Conservation (phyloP, 2,888 invertebrate species). For the Cabera pusaria region DNA sequence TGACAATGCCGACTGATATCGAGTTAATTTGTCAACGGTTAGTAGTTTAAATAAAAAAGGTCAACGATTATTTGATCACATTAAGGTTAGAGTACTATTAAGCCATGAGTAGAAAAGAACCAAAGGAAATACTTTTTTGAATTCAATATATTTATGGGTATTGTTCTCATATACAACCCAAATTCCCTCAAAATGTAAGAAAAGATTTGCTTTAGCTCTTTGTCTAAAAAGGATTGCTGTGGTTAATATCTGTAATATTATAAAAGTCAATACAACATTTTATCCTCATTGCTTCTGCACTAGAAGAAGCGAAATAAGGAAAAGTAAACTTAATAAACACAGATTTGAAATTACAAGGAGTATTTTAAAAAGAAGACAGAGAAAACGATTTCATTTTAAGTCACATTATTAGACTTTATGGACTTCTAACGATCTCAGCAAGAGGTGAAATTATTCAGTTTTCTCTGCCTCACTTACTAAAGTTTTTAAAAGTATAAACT, state of each 20-base stretch:
- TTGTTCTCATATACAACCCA: no score
- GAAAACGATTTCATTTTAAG: no score
- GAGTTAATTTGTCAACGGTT: no score
- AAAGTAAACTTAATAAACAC: conserved; percentile 32
- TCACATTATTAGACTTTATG: no score
- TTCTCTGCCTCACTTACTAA: conserved; percentile 8
- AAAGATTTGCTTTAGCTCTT: conserved; percentile 42
- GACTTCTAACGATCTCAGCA: no score
- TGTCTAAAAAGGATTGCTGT: conserved; percentile 72
- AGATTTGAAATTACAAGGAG: conserved; percentile 34
- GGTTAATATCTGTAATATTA: conserved; percentile 51
- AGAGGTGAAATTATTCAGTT: conserved; percentile 3
- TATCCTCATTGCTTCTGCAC: conserved; percentile 78
- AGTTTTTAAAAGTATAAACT: conserved; percentile 26
- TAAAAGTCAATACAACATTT: conserved; percentile 24
- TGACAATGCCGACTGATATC: no score
- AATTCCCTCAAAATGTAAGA: no score
- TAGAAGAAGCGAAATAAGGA: conserved; percentile 59
- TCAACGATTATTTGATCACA: conserved; percentile 11
- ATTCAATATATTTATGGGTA: no score
- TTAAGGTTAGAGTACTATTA: conserved; percentile 33
- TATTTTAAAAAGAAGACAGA: conserved; percentile 23
- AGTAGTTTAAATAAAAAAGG: no score
- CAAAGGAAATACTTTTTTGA: conserved; percentile 15
- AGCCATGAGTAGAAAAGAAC: conserved; percentile 34